Percentiles rank a stretch among this genome's conserved stretches.
phyloP scores from a whole-genome alignment of 2,888 invertebrate genomes.

The Lasioglossum lativentre region DNA sequence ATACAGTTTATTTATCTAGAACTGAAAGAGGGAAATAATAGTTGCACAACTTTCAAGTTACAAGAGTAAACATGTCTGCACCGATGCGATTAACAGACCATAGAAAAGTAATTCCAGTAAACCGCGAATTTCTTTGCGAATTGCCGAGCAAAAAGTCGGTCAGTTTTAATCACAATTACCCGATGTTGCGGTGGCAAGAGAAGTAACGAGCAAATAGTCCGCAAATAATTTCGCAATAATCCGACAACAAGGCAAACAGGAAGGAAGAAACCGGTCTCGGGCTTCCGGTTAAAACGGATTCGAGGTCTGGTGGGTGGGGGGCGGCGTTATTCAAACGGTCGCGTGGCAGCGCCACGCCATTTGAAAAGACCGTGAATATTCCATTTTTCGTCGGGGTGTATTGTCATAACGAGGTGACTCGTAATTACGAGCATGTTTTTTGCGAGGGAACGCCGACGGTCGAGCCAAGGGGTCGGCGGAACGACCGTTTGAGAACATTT shows the following conservation, averaged over 20 bases:
- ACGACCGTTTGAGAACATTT: constrained; percentile 41
- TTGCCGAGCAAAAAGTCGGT: neutral
- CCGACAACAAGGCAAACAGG: neutral
- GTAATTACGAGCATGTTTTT: constrained; percentile 60
- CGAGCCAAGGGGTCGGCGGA: neutral
- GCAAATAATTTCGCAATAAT: neutral
- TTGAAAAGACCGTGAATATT: constrained; percentile 27
- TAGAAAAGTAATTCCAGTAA: neutral
- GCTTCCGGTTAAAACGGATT: constrained; percentile 4
- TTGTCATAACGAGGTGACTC: constrained; percentile 56
- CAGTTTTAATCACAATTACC: neutral
- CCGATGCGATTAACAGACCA: neutral
- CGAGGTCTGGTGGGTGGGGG: neutral
- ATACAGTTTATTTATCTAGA: no score
- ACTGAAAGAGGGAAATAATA: no score
- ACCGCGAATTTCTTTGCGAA: neutral
- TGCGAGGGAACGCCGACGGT: constrained; percentile 14
- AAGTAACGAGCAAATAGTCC: neutral
- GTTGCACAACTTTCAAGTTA: no score
- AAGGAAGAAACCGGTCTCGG: neutral
- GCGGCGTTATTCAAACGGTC: neutral
- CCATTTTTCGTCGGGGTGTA: constrained; percentile 23
- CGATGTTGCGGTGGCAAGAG: neutral
- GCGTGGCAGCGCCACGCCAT: constrained; percentile 4
- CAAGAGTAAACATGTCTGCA: no score